Conservation (phyloP, 2,888 invertebrate species). For the Mechanitis messenoides region DNA sequence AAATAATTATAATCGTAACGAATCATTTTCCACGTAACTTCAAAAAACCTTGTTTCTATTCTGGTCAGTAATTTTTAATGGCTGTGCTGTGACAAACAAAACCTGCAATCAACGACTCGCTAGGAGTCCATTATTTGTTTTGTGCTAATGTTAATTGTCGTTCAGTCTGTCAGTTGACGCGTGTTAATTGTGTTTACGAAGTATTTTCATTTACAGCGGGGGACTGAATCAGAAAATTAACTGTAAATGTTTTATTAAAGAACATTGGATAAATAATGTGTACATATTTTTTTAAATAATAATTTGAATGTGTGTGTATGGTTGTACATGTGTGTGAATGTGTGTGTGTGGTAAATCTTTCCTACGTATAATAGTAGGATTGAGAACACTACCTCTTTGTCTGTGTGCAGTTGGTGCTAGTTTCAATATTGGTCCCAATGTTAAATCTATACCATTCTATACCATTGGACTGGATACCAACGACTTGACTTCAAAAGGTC, state of each 20-base stretch:
- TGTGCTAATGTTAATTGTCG: conserved; percentile 56
- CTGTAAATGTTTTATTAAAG: not conserved
- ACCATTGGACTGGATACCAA: too few relatives aligned
- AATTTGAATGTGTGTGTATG: too few relatives aligned
- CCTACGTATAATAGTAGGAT: too few relatives aligned
- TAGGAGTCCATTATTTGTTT: conserved; percentile 56
- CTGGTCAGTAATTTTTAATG: conserved; percentile 66
- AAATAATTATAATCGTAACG: conserved; percentile 21
- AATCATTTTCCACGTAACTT: conserved; percentile 48
- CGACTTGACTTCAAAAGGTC: too few relatives aligned
- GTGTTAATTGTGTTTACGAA: conserved; percentile 35
- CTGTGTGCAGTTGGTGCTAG: too few relatives aligned
- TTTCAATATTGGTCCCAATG: too few relatives aligned
- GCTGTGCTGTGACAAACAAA: conserved; percentile 63
- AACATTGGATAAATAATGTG: not conserved
- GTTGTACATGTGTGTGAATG: too few relatives aligned
- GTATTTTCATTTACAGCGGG: conserved; percentile 29
- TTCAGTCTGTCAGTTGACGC: conserved; percentile 56
- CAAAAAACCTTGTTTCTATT: conserved; percentile 43
- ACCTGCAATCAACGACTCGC: conserved; percentile 41
- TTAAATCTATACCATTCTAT: too few relatives aligned
- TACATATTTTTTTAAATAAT: too few relatives aligned
- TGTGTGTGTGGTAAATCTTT: too few relatives aligned
- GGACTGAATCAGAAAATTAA: conserved; percentile 15
- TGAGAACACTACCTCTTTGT: too few relatives aligned